A percentile compares a stretch with the other conserved stretches of the same genome.
Conservation (phyloP, 2,888 invertebrate species). For the Drosophila nr. fundita region DNA sequence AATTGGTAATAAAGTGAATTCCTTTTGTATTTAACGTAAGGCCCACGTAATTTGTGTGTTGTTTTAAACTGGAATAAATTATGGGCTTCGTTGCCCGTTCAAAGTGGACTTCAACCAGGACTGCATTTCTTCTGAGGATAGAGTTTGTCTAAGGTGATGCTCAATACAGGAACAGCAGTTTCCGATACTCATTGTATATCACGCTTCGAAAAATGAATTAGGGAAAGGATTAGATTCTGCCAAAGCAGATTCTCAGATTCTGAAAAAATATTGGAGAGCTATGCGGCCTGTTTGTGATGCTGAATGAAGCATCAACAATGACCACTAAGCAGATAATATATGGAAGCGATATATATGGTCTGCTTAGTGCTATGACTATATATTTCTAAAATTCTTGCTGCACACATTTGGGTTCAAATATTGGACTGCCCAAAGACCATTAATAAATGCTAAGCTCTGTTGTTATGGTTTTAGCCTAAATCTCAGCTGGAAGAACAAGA, state of each 20-base stretch:
- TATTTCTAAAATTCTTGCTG: not conserved
- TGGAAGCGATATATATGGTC: not conserved
- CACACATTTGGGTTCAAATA: not conserved
- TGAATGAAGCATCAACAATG: not conserved
- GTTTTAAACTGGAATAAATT: conserved; percentile 38
- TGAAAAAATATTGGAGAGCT: not conserved
- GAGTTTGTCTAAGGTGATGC: not conserved
- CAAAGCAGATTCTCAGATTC: not conserved
- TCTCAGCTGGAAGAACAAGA: not conserved
- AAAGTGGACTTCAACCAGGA: not conserved
- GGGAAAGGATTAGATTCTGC: not conserved
- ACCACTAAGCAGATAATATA: not conserved
- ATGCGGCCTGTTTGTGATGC: not conserved
- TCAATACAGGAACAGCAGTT: not conserved
- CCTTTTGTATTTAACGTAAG: conserved; percentile 70
- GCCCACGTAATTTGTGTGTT: conserved; percentile 45
- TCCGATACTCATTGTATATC: not conserved
- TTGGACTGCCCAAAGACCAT: not conserved
- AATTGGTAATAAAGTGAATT: conserved; percentile 74
- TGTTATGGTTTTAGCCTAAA: not conserved
- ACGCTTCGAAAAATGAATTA: not conserved
- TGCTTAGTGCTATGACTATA: not conserved
- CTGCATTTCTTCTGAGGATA: not conserved
- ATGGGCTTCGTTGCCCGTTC: not conserved
- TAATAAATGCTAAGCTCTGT: not conserved